These are phyloP conservation scores for Branchinecta lynchi DNA, from an alignment of 1,140 invertebrate species.

Conservation along the genomic window DNA sequence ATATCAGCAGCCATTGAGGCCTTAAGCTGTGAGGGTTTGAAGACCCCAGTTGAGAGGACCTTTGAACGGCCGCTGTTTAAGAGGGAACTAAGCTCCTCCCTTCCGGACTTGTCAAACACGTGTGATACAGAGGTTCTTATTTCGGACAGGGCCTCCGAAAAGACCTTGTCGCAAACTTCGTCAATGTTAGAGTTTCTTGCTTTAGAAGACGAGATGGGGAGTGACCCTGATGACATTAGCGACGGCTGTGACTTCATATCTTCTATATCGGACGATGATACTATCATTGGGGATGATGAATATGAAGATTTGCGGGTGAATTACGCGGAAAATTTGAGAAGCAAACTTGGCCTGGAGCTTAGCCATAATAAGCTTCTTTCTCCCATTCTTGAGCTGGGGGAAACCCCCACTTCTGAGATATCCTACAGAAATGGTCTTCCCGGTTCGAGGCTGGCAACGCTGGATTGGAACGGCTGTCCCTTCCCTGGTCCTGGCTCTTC, in stretches of 20 bases:
- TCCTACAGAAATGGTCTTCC: not conserved
- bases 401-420: slow-evolving; percentile 33
- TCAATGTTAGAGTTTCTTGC: slow-evolving; percentile 4
- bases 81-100: slow-evolving; percentile 12
- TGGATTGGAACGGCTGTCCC: not conserved
- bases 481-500: not conserved
- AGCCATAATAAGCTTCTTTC: slow-evolving; percentile 30
- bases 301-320: not conserved
- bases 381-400: slow-evolving; percentile 42
- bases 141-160: not conserved
- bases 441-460: not conserved
- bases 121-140: not conserved
- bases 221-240: not conserved
- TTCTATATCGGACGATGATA: slow-evolving; percentile 12
- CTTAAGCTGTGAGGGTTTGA: slow-evolving; percentile 21
- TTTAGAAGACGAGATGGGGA: not conserved
- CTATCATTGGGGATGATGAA: slow-evolving; percentile 12
- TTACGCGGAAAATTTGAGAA: slow-evolving; percentile 12
- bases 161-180: not conserved
- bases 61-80: not conserved
- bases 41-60: not conserved
- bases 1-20: slow-evolving; percentile 27
- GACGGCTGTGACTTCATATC: not conserved
- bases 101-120: not conserved
- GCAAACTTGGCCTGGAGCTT: slow-evolving; percentile 12